Evolutionary conservation across 2,113 vertebrate genomes (phyloP).

Genomic region (Apodemus speciosus): DNA sequence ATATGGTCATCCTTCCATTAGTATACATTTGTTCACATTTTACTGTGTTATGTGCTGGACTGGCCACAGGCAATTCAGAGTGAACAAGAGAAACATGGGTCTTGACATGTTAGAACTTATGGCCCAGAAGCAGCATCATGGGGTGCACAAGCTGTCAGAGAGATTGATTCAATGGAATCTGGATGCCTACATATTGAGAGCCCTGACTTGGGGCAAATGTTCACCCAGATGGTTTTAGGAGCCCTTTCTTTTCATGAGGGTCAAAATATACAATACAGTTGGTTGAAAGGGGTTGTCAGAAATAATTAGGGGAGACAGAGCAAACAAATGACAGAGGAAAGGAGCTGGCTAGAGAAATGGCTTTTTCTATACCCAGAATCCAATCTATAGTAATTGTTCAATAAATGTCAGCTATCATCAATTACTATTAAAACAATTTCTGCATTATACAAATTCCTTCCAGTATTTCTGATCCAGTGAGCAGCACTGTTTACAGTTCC

Average conservation of each 20-base stretch:
- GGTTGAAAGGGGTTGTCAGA: slow-evolving; percentile 2
- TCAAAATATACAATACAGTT: background rate
- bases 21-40: background rate
- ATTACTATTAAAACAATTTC: slow-evolving; percentile 30
- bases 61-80: slow-evolving; percentile 22
- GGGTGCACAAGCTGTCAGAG: background rate
- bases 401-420: slow-evolving; percentile 47
- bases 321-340: slow-evolving; percentile 17
- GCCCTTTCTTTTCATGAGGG: background rate
- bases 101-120: background rate
- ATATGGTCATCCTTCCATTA: background rate
- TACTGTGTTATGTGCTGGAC: background rate
- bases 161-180: background rate
- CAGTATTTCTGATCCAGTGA: background rate
- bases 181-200: background rate
- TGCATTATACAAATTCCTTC: background rate
- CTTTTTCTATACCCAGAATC: slow-evolving; percentile 11
- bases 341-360: background rate
- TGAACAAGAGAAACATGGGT: background rate
- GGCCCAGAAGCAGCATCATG: background rate
- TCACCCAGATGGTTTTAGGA: background rate
- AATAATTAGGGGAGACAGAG: background rate
- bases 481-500: background rate
- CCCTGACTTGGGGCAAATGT: background rate
- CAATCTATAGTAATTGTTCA: slow-evolving; percentile 40